A percentile compares a stretch with the other conserved stretches of the same genome.
phyloP scores from a whole-genome alignment of 2,888 invertebrate species.

The Lasioglossum pauxillum region DNA sequence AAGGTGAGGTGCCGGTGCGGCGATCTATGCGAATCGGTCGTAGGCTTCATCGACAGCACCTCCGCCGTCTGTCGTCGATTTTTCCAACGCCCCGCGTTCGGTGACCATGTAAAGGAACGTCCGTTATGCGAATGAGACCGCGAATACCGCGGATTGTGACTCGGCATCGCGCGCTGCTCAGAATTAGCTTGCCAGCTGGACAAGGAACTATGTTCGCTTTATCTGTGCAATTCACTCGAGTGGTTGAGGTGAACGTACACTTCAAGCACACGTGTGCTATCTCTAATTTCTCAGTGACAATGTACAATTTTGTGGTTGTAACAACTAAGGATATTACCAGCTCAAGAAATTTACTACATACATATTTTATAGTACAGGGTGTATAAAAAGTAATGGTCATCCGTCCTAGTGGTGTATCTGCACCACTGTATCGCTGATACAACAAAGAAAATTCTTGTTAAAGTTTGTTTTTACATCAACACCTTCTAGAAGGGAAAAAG shows the following conservation, averaged over 20 bases:
- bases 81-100: background rate
- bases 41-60: conserved; percentile 21
- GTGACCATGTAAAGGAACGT: conserved; percentile 8
- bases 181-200: background rate
- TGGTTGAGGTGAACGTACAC: background rate
- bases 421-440: no score
- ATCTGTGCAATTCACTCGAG: background rate
- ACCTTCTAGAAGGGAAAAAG: no score
- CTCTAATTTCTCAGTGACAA: background rate
- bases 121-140: conserved; percentile 57
- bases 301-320: background rate
- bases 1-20: conserved; percentile 45
- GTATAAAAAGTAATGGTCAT: no score
- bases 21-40: conserved; percentile 38
- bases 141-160: background rate
- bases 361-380: no score
- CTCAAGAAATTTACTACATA: no score
- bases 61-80: background rate
- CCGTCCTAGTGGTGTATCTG: no score
- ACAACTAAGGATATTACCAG: no score
- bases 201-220: background rate
- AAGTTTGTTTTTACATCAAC: no score
- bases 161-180: background rate
- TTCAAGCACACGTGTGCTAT: background rate
- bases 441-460: no score